Evolutionary conservation across 1,140 invertebrate species (phyloP).

Genomic region (Spodoptera frugiperda): DNA sequence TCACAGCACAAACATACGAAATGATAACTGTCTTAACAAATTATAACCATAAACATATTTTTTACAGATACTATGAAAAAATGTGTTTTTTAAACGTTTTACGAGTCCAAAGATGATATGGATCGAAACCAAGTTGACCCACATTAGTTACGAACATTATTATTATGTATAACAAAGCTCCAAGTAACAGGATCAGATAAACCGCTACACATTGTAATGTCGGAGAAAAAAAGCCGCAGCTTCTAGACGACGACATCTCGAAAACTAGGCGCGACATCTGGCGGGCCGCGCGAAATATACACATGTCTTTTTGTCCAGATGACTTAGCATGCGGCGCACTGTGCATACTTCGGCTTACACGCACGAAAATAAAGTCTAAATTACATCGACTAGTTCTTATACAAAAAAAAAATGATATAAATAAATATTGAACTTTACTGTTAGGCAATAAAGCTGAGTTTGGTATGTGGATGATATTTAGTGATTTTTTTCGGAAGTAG

Average conservation of each 20-base stretch:
- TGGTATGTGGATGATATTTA: slow-evolving; percentile 47
- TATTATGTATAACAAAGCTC: slow-evolving; percentile 23
- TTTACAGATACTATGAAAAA: neutral
- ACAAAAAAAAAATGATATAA: slow-evolving; percentile 14
- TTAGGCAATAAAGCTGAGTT: slow-evolving; percentile 53
- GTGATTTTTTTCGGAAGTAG: slow-evolving; percentile 73
- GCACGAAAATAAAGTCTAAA: slow-evolving; percentile 47
- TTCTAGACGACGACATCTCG: slow-evolving; percentile 59
- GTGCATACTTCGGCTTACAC: slow-evolving; percentile 14
- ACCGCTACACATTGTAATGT: slow-evolving; percentile 60
- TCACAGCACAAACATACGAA: slow-evolving; percentile 23
- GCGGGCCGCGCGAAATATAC: slow-evolving; percentile 70
- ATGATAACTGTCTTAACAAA: slow-evolving; percentile 22
- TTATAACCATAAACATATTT: slow-evolving; percentile 15
- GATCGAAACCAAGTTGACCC: slow-evolving; percentile 28
- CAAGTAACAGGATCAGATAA: slow-evolving; percentile 57
- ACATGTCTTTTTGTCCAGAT: slow-evolving; percentile 76
- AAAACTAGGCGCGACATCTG: slow-evolving; percentile 73
- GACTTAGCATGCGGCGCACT: slow-evolving; percentile 60
- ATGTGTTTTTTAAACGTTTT: slow-evolving; percentile 6
- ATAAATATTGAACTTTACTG: slow-evolving; percentile 45
- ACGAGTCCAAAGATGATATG: slow-evolving; percentile 11
- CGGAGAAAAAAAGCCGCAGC: slow-evolving; percentile 57
- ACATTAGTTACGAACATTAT: slow-evolving; percentile 43
- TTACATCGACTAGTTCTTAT: slow-evolving; percentile 5